Evolutionary conservation across 2,888 invertebrate genomes (phyloP), one percentile per base, ranked within the genome.

Genomic region (Polymixis flavicincta): DNA sequence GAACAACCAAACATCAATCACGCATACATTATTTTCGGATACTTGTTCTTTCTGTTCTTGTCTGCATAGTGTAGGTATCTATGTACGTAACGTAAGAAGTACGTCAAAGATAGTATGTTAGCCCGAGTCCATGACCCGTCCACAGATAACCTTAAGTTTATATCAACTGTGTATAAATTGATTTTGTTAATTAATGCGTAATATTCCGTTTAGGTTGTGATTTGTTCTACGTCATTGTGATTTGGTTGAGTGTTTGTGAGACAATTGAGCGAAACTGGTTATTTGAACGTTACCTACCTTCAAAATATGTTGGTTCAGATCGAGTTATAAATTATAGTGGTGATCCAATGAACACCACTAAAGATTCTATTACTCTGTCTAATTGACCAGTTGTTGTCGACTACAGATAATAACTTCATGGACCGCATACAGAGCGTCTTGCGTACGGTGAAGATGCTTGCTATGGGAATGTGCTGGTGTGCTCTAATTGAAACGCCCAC

Each of bases 51-150:
- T 52, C 6, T 76, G 48, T 63, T 5, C 7, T 25, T 50, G 19
- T 42, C 57, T 57, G 28, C 22, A 14, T 11, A 64, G 19, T 52
- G 52, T 22, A 19, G 28, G 6, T 65, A 55, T 37, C 5, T 22
- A 0, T 54, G 28, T 19, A 13, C 37, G 59, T 55, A 67, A 54
- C 54, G 50, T 71, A 71, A 42, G 59, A 22, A 28, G 17, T 71
- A 64, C 61, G 63, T 55, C 71, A 81, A 63, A 50, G 25, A 45
- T 59, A 59, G 57, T 64, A 28, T 59, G 32, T 55, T 60, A 42
- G 48, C 63, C 37, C 61, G n/a, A 68, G 48, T 50, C 61, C 82
- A n/a, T 71, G 80, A 80, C 61, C 70, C 32, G 45, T 14, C 25
- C 25, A 32, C 22, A 55, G 63, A 71, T 81, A 75, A 50, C 54